These are phyloP conservation scores for Monodelphis domestica DNA, from an alignment of 2,797 vertebrate species.

Conservation along the genomic window DNA sequence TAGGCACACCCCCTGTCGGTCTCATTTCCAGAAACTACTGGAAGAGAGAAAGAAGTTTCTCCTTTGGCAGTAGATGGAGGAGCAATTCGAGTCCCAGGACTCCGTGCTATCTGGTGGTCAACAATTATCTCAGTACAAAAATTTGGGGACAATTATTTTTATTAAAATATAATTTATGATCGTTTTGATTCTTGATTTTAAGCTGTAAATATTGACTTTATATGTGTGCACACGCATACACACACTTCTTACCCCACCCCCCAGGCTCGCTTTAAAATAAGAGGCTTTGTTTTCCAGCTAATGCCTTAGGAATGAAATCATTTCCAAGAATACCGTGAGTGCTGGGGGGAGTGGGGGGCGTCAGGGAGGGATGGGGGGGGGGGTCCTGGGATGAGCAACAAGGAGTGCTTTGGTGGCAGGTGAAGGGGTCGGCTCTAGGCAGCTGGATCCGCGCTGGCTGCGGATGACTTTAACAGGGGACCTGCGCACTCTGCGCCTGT, in stretches of 20 bases:
- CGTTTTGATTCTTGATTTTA: not conserved
- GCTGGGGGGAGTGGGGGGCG: not conserved
- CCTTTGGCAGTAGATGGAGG: not conserved
- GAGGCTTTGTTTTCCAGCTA: not conserved
- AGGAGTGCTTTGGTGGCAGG: no score
- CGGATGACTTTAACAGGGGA: not conserved
- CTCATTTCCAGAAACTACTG: conserved; percentile 5
- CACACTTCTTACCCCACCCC: not conserved
- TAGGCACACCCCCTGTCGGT: not conserved
- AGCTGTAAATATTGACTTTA: accelerated
- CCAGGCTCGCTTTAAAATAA: not conserved
- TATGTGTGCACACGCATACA: not conserved
- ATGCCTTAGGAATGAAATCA: not conserved
- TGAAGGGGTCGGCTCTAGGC: not conserved
- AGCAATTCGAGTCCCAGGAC: not conserved
- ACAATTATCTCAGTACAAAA: not conserved
- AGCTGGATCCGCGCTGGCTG: not conserved
- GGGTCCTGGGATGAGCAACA: not conserved
- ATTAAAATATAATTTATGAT: not conserved
- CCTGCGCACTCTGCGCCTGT: not conserved
- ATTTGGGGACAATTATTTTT: not conserved
- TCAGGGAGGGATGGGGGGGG: not conserved
- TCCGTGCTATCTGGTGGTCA: not conserved
- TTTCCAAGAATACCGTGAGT: not conserved
- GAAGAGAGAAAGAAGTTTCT: not conserved